A percentile compares a stretch with the other conserved stretches of the same genome.
phyloP scores from a whole-genome alignment of 1,140 invertebrate genomes.

The Plutomurus gul region DNA sequence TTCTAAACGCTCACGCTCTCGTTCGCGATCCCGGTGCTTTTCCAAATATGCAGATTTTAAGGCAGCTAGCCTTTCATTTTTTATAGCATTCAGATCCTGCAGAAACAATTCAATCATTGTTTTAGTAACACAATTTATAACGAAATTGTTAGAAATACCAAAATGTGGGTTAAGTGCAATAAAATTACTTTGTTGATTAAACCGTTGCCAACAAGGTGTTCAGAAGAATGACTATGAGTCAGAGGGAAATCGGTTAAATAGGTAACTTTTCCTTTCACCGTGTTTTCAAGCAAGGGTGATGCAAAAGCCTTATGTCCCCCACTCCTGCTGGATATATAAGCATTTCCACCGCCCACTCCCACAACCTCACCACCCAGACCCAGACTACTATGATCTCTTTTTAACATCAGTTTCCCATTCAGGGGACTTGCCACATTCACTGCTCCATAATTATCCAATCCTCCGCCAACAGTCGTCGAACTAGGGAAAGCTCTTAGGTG shows the following conservation, averaged over 20 bases:
- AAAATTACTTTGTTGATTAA: constrained; percentile 14
- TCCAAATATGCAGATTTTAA: constrained; percentile 53
- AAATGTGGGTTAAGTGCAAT: too few relatives aligned
- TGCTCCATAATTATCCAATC: constrained; percentile 34
- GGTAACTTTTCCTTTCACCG: constrained; percentile 50
- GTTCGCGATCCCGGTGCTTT: constrained; percentile 35
- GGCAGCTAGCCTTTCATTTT: constrained; percentile 53
- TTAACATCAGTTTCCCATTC: constrained; percentile 11
- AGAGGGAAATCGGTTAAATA: constrained; percentile 52
- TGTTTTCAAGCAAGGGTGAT: constrained; percentile 47
- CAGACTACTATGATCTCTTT: constrained; percentile 10
- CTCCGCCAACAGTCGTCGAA: background rate
- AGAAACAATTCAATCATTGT: background rate
- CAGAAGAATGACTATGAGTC: constrained; percentile 45
- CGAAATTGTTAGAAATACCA: background rate
- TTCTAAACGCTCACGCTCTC: background rate
- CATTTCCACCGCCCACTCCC: background rate
- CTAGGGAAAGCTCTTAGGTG: constrained; percentile 38
- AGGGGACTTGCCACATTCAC: background rate
- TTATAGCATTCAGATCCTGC: constrained; percentile 45
- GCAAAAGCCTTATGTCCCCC: background rate
- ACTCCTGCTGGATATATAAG: constrained; percentile 7
- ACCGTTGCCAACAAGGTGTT: constrained; percentile 33
- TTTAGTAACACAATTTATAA: background rate
- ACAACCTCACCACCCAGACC: background rate